Evolutionary conservation across 1,140 invertebrate genomes (phyloP), one percentile per base, ranked within the genome.

Genomic region (Anoplophora glabripennis): DNA sequence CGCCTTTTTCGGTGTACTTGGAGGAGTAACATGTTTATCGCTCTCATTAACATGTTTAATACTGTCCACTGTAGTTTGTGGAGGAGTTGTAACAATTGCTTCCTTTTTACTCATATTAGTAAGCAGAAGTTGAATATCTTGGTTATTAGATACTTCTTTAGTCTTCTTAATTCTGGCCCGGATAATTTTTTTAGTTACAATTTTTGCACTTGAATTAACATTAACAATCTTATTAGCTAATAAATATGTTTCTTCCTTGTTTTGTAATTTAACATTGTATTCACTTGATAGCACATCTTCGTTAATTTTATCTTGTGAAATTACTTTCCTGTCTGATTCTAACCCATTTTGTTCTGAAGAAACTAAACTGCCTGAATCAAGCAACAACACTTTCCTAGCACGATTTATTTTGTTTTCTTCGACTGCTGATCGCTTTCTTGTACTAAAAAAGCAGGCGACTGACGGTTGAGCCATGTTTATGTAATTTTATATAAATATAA

Each of bases 381-480:
- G 68, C 63, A 83, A 77, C 54, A 82, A 78, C 65, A 88, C 76
- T 74, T 86, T 83, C 68, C 77, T 83, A 61, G 79, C 79, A 59
- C 83, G 80, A 35, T 81, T 81, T 61, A 74, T 77, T 37, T 78
- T 75, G 14, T 83, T 74, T 65, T 88, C 86, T 45, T 88, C 86
- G n/a, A 76, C 71, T 11, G 84, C 85, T 46, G 80, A 78, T 60
- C 86, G 80, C 75, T 89, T 89, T 69, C 86, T 81, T 62, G 82
- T 83, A 73, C 82, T 84, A 74, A 87, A 88, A 76, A 81, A 89
- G 63, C 80, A 79, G 57, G 85, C 83, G 57, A 89, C 80, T 38
- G 84, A 86, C 61, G 84, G 85, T 75, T 88, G 86, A 53, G 86
- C 82, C 87, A 89, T 89, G 17, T 55, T 59, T 41, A 45, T 60